Evolutionary conservation across 2,113 vertebrate genomes (phyloP).

Genomic region (Actenoides hombroni): DNA sequence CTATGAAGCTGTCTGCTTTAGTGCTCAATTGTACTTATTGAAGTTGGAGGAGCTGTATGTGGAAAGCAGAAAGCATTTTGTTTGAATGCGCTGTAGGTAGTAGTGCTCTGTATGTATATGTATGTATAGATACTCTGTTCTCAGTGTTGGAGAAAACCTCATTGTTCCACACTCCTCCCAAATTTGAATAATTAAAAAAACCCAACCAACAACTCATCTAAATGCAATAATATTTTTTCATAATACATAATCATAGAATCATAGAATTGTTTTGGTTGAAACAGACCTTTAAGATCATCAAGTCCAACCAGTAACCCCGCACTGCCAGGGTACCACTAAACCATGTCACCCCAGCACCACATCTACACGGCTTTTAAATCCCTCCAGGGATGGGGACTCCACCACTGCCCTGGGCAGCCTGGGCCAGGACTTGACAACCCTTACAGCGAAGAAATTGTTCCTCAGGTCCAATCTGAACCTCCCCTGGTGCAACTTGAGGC

Average conservation of each 20-base stretch:
- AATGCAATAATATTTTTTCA: neutral
- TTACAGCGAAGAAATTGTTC: neutral
- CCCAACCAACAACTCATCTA: neutral
- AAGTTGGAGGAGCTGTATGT: neutral
- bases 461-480: neutral
- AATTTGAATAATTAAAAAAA: neutral
- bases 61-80: neutral
- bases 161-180: neutral
- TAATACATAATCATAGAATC: neutral
- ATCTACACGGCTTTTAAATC: neutral
- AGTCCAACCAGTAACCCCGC: too few relatives aligned
- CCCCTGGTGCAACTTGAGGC: too few relatives aligned
- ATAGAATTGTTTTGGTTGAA: too few relatives aligned
- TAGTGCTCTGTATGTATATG: neutral
- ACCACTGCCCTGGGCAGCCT: neutral
- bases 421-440: too few relatives aligned
- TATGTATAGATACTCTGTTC: neutral
- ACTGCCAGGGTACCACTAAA: neutral
- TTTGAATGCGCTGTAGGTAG: neutral
- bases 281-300: too few relatives aligned
- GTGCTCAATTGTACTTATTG: neutral
- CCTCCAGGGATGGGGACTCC: neutral
- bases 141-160: neutral
- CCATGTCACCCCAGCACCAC: neutral
- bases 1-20: neutral